These are phyloP conservation scores for Eulemur albifrons DNA, from an alignment of 2,797 vertebrate genomes.

Conservation along the genomic window DNA sequence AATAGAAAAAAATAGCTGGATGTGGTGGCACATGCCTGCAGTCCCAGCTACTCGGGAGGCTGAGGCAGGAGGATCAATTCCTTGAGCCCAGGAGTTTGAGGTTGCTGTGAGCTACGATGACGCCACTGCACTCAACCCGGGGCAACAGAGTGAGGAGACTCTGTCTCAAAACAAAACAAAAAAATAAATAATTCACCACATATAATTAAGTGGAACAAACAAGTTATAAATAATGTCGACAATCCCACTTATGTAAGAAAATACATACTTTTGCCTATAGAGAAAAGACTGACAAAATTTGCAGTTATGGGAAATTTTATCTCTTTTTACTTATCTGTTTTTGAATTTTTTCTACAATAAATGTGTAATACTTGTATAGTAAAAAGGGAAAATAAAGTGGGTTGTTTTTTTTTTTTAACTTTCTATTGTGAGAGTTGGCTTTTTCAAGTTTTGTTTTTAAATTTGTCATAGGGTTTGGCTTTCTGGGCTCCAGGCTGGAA, in stretches of 20 bases:
- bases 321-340: constrained; percentile 48
- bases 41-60: too few species aligned
- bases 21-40: too few species aligned
- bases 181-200: background rate
- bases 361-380: constrained; percentile 21
- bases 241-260: background rate
- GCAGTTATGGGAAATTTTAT: background rate
- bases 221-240: background rate
- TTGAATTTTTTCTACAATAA: constrained; percentile 41
- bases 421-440: constrained; percentile 66
- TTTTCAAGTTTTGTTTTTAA: constrained; percentile 69
- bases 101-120: too few species aligned
- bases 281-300: background rate
- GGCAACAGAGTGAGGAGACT: too few species aligned
- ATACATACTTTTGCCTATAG: background rate
- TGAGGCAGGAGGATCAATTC: too few species aligned
- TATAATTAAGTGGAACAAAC: background rate
- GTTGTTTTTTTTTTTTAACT: background rate
- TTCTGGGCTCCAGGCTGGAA: constrained; percentile 57
- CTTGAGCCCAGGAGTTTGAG: too few species aligned
- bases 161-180: too few species aligned
- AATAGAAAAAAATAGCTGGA: too few species aligned
- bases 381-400: constrained; percentile 21
- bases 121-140: too few species aligned
- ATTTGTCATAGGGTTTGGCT: constrained; percentile 62